phyloP scores from a whole-genome alignment of 2,888 invertebrate genomes.

The Strigamia crassipes region DNA sequence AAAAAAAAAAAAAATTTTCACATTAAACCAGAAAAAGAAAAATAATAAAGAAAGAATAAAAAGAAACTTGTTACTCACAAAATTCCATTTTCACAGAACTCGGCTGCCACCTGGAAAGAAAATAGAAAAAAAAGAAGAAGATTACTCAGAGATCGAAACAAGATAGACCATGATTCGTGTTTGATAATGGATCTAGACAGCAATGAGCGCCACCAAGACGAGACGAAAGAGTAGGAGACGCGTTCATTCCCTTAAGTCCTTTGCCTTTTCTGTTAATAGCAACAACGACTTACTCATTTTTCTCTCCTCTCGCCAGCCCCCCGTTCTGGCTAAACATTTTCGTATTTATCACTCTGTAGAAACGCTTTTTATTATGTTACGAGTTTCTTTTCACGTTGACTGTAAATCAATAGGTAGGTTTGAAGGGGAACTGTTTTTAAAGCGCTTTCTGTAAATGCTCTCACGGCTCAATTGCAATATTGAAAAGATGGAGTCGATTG shows the following conservation, averaged over 20 bases:
- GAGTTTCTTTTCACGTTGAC: conserved; percentile 6
- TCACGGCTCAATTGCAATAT: neutral
- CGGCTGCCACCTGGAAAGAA: conserved; percentile 8
- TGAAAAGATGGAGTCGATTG: neutral
- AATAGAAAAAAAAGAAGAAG: neutral
- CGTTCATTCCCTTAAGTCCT: conserved; percentile 17
- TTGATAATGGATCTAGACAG: conserved; percentile 26
- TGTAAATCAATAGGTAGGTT: conserved; percentile 12
- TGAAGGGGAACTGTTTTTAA: neutral
- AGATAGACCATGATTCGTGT: conserved; percentile 26
- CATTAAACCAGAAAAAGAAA: neutral
- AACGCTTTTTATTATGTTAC: conserved; percentile 36
- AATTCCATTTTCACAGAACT: conserved; percentile 26
- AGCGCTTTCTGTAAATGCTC: neutral
- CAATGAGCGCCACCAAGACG: neutral
- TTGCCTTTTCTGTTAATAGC: conserved; percentile 35
- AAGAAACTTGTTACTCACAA: neutral
- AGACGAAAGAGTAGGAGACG: neutral
- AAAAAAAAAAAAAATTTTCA: neutral
- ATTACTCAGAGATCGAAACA: conserved; percentile 17
- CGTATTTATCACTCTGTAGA: conserved; percentile 27
- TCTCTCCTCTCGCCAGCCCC: neutral
- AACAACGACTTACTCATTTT: conserved; percentile 32
- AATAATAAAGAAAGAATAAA: neutral
- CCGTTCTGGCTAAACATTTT: conserved; percentile 17